Conservation (phyloP, 2,888 invertebrate genomes). For the Acrobasis suavella region DNA sequence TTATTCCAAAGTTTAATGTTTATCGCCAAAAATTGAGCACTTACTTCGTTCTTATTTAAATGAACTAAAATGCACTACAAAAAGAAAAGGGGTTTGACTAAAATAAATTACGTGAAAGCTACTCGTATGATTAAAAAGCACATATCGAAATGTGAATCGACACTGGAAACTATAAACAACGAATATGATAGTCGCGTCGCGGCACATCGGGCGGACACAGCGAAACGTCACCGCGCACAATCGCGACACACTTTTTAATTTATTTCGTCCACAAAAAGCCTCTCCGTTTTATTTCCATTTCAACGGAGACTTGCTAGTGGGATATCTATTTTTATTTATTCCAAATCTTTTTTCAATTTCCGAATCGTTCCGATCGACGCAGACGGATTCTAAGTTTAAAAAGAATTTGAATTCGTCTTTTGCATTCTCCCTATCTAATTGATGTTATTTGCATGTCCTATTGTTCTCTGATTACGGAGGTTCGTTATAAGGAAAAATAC, state of each 20-base stretch:
- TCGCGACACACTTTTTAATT: slow-evolving; percentile 81
- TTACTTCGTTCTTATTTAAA: too few species aligned
- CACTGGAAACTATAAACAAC: slow-evolving; percentile 24
- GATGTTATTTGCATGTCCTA: slow-evolving; percentile 72
- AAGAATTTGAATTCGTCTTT: slow-evolving; percentile 66
- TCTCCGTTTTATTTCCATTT: slow-evolving; percentile 80
- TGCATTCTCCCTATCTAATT: slow-evolving; percentile 77
- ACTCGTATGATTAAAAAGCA: neutral
- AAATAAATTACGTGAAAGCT: neutral
- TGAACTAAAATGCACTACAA: too few species aligned
- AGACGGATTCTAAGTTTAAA: slow-evolving; percentile 79
- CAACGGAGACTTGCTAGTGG: slow-evolving; percentile 82
- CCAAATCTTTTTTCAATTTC: slow-evolving; percentile 71
- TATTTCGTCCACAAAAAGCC: slow-evolving; percentile 81
- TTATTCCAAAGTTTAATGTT: too few species aligned
- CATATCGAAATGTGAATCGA: slow-evolving; percentile 21
- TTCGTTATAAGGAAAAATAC: slow-evolving; percentile 56
- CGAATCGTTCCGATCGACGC: slow-evolving; percentile 78
- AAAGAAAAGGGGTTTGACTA: too few species aligned
- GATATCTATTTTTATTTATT: slow-evolving; percentile 82
- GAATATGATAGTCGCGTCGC: slow-evolving; percentile 55
- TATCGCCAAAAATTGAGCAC: too few species aligned
- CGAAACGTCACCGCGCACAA: slow-evolving; percentile 58
- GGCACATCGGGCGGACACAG: slow-evolving; percentile 39
- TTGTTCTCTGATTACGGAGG: slow-evolving; percentile 59